phyloP scores from a whole-genome alignment of 2,888 invertebrate genomes.

The Thalpophila matura region DNA sequence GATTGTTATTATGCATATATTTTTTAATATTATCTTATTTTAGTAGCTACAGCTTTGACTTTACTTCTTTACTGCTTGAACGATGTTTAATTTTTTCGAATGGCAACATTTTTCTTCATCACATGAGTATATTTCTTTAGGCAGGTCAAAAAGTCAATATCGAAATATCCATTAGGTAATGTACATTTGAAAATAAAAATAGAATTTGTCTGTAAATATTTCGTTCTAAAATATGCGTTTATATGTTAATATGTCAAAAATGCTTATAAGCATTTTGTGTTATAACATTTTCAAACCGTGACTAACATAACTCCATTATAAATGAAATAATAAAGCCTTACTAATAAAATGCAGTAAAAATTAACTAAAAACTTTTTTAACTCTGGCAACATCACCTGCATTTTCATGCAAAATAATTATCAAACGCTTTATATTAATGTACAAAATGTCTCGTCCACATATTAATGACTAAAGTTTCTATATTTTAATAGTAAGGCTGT shows the following conservation, averaged over 20 bases:
- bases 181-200: slow-evolving; percentile 5
- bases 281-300: slow-evolving; percentile 62
- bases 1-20: slow-evolving; percentile 46
- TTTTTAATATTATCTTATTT: slow-evolving; percentile 40
- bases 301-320: slow-evolving; percentile 66
- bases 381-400: slow-evolving; percentile 12
- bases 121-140: background rate
- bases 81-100: background rate
- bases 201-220: slow-evolving; percentile 35
- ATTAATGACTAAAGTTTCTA: background rate
- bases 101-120: background rate
- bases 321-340: slow-evolving; percentile 47
- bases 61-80: slow-evolving; percentile 54
- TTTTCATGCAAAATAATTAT: slow-evolving; percentile 31
- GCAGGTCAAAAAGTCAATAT: background rate
- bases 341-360: slow-evolving; percentile 49
- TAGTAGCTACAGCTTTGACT: slow-evolving; percentile 57
- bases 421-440: slow-evolving; percentile 44
- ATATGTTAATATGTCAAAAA: slow-evolving; percentile 28
- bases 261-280: slow-evolving; percentile 41
- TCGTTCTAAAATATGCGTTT: background rate
- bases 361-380: slow-evolving; percentile 37
- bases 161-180: slow-evolving; percentile 12
- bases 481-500: slow-evolving; percentile 58
- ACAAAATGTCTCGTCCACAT: slow-evolving; percentile 22